A percentile compares a stretch with the other conserved stretches of the same genome.
phyloP scores from a whole-genome alignment of 2,888 invertebrate genomes.

The Agonopterix alstromeriana region DNA sequence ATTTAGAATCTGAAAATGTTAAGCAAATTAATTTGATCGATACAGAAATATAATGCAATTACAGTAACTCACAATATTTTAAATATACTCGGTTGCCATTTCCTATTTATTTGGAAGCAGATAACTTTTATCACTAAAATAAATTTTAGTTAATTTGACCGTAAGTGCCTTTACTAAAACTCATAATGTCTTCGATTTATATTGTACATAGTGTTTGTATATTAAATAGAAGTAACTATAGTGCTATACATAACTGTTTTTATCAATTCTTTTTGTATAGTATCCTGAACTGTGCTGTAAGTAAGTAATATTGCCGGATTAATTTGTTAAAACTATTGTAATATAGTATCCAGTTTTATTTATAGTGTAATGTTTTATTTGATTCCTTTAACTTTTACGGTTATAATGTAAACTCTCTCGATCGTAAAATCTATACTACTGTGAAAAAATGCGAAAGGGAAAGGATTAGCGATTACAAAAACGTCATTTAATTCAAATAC shows the following conservation, averaged over 20 bases:
- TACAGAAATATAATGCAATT: too few species aligned
- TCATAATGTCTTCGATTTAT: background rate
- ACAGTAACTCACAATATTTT: too few species aligned
- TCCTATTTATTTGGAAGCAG: too few species aligned
- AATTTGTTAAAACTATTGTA: conserved; percentile 19
- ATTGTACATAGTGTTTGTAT: conserved; percentile 37
- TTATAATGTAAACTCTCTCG: too few species aligned
- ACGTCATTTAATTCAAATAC: conserved; percentile 74
- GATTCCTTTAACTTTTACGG: background rate
- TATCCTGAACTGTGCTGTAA: background rate
- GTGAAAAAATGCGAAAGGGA: conserved; percentile 36
- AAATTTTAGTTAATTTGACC: background rate
- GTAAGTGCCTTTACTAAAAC: conserved; percentile 2
- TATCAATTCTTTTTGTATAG: conserved; percentile 3
- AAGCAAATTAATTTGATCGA: too few species aligned
- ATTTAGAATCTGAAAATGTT: too few species aligned
- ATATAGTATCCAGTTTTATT: conserved; percentile 17
- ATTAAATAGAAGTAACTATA: conserved; percentile 4
- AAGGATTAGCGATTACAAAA: conserved; percentile 67
- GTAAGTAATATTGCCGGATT: background rate
- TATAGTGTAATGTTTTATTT: conserved; percentile 3
- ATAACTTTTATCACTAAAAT: too few species aligned
- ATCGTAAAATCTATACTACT: too few species aligned
- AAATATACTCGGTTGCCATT: too few species aligned
- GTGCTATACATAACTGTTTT: conserved; percentile 1